These are phyloP conservation scores for Bombylius major DNA, from an alignment of 2,888 invertebrate genomes.

Conservation along the genomic window DNA sequence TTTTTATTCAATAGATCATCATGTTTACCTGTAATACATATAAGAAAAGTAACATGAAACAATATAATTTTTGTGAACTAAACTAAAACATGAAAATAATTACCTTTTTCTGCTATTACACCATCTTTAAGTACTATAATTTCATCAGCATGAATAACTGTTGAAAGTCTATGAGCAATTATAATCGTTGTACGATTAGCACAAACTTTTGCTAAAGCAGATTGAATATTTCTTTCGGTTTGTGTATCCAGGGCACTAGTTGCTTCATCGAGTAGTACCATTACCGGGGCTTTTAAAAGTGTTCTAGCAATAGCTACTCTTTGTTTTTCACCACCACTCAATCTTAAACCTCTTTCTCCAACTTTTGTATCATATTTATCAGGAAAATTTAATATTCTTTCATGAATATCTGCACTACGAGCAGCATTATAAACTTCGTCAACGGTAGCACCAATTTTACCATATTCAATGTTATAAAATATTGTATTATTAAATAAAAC, in stretches of 20 bases:
- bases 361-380: slow-evolving; percentile 80
- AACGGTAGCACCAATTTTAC: slow-evolving; percentile 61
- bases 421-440: slow-evolving; percentile 82
- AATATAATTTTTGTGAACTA: too few species aligned
- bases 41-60: too few species aligned
- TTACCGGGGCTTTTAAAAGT: slow-evolving; percentile 77
- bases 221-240: slow-evolving; percentile 88
- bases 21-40: slow-evolving; percentile 32
- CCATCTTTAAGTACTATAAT: slow-evolving; percentile 89
- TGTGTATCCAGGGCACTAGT: slow-evolving; percentile 91
- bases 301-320: slow-evolving; percentile 94
- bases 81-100: slow-evolving; percentile 15
- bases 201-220: slow-evolving; percentile 74
- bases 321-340: slow-evolving; percentile 97
- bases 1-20: slow-evolving; percentile 53
- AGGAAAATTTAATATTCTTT: slow-evolving; percentile 81
- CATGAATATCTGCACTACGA: slow-evolving; percentile 86
- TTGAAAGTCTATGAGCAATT: slow-evolving; percentile 88
- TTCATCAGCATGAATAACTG: slow-evolving; percentile 88
- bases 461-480: slow-evolving; percentile 91
- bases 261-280: slow-evolving; percentile 89
- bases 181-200: slow-evolving; percentile 84
- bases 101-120: slow-evolving; percentile 81
- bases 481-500: slow-evolving; percentile 90
- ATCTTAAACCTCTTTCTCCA: slow-evolving; percentile 85